phyloP scores from a whole-genome alignment of 2,113 vertebrate genomes.

The Pachypanchax playfairii region DNA sequence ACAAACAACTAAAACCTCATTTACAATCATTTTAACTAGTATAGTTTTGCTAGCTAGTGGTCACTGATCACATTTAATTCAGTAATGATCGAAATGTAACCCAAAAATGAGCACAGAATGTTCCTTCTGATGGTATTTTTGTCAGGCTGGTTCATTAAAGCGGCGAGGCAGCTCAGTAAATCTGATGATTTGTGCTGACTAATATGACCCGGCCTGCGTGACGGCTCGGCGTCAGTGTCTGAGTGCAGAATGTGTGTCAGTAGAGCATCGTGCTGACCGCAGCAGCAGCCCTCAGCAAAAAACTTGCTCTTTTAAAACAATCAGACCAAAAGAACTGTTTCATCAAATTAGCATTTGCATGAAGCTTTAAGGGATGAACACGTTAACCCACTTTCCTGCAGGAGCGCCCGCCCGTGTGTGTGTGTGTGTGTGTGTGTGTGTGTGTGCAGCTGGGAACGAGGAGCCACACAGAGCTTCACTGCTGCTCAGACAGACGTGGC shows the following conservation, averaged over 20 bases:
- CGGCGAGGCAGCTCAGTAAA: neutral
- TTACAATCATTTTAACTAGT: neutral
- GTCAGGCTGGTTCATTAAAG: neutral
- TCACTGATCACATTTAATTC: too few relatives aligned
- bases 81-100: too few relatives aligned
- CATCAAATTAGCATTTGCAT: conserved; percentile 60
- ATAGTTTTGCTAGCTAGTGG: too few relatives aligned
- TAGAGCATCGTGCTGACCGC: conserved; percentile 55
- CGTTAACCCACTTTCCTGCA: conserved; percentile 60
- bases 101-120: neutral
- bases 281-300: conserved; percentile 30
- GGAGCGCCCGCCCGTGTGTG: conserved; percentile 9
- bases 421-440: conserved; percentile 9
- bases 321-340: conserved; percentile 43
- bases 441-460: conserved; percentile 22
- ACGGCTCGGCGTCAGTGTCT: conserved; percentile 1
- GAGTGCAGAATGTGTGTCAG: conserved; percentile 69
- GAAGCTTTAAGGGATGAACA: conserved; percentile 55
- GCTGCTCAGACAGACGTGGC: conserved; percentile 53
- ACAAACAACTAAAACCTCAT: neutral
- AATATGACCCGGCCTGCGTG: conserved; percentile 8
- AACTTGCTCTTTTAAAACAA: conserved; percentile 31
- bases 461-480: conserved; percentile 37
- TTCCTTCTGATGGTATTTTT: too few relatives aligned
- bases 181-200: conserved; percentile 4